These are phyloP conservation scores for Indicator maculatus DNA, from an alignment of 2,113 vertebrate genomes.

Conservation along the genomic window DNA sequence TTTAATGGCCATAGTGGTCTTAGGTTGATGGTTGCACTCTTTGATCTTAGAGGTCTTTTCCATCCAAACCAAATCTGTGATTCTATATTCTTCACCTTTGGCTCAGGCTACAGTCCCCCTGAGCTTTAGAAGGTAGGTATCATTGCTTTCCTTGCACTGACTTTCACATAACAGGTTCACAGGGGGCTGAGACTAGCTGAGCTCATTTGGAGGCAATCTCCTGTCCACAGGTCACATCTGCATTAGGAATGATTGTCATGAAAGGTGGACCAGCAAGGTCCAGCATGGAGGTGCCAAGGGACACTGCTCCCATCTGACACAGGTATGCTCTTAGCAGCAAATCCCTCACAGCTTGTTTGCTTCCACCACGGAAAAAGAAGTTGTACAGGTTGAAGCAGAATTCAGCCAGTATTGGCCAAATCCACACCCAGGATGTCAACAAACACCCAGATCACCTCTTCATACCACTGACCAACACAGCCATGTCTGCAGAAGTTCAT, in stretches of 20 bases:
- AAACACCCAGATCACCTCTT: not conserved
- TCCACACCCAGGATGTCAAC: not conserved
- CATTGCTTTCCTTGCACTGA: not conserved
- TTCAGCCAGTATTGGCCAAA: not conserved
- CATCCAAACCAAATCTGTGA: no score
- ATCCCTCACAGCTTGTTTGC: not conserved
- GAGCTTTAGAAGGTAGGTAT: not conserved
- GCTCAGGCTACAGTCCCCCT: not conserved
- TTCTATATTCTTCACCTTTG: not conserved
- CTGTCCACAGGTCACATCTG: not conserved
- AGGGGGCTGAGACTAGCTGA: not conserved
- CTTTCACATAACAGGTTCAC: not conserved
- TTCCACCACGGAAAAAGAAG: not conserved
- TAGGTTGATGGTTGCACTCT: no score
- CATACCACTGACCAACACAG: not conserved
- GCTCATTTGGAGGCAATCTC: not conserved
- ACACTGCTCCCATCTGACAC: not conserved
- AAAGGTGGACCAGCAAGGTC: not conserved
- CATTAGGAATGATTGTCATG: accelerated
- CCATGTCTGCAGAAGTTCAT: not conserved
- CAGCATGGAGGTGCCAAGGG: no score
- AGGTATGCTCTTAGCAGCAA: not conserved
- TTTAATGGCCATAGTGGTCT: no score
- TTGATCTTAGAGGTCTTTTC: no score
- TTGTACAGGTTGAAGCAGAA: not conserved